Evolutionary conservation across 30 jellyfish, hydroid and myxozoan species (phyloP).

Genomic region (Chironex yamaguchii): DNA sequence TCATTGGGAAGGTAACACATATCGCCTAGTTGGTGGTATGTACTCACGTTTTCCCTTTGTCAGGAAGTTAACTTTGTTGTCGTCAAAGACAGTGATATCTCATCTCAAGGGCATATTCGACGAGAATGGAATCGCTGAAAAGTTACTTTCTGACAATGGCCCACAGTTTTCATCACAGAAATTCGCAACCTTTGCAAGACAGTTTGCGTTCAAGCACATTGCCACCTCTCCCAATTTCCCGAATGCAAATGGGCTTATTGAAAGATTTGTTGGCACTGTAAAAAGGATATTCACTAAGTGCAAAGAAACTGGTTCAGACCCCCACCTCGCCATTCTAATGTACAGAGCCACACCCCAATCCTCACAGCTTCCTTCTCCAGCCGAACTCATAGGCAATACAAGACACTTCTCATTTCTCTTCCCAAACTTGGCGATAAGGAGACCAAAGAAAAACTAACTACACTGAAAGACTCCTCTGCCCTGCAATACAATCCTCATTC

Average conservation of each 20-base stretch:
- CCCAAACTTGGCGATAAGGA: neutral
- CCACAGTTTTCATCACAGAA: slow-evolving; percentile 12
- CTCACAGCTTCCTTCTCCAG: slow-evolving; percentile 68
- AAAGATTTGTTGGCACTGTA: slow-evolving; percentile 23
- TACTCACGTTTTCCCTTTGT: neutral
- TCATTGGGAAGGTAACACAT: too few relatives aligned
- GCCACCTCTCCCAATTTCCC: slow-evolving; percentile 47
- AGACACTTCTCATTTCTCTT: slow-evolving; percentile 2
- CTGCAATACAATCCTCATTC: too few relatives aligned
- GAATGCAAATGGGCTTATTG: slow-evolving; percentile 23
- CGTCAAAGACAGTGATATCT: slow-evolving; percentile 1
- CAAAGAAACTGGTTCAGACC: slow-evolving; percentile 13
- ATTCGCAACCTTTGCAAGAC: slow-evolving; percentile 16
- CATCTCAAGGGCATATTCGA: slow-evolving; percentile 15
- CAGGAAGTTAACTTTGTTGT: slow-evolving; percentile 8
- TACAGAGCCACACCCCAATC: slow-evolving; percentile 53
- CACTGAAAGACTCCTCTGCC: too few relatives aligned
- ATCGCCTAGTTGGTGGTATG: too few relatives aligned
- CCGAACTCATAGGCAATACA: slow-evolving; percentile 53
- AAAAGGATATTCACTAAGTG: slow-evolving; percentile 26
- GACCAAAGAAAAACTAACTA: too few relatives aligned
- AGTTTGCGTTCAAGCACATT: slow-evolving; percentile 16
- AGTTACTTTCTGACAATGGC: slow-evolving; percentile 43
- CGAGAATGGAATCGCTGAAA: slow-evolving; percentile 41
- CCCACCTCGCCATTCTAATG: slow-evolving; percentile 15